A percentile compares a stretch with the other conserved stretches of the same genome.
These are phyloP conservation scores for Conus betulinus DNA, from an alignment of 1,140 invertebrate genomes.

Conservation along the genomic window DNA sequence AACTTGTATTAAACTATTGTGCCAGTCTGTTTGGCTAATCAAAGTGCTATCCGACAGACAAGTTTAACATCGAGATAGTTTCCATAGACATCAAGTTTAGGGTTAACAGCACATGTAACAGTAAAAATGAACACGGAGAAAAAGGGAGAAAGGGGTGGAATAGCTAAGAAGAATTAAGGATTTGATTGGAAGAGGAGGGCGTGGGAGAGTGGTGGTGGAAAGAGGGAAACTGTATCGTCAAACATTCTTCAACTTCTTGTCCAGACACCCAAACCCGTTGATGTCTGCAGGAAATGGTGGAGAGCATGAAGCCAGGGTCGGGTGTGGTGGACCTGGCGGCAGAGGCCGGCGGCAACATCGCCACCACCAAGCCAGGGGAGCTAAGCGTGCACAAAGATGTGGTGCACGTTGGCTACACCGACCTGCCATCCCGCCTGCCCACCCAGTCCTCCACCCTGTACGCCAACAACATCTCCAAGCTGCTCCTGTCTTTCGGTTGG, in stretches of 20 bases:
- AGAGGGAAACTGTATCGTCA: background rate
- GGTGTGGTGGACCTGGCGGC: constrained; percentile 93
- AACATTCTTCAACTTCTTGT: background rate
- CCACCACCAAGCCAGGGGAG: constrained; percentile 88
- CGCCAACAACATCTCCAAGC: constrained; percentile 93
- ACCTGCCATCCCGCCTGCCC: constrained; percentile 89
- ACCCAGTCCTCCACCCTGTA: constrained; percentile 91
- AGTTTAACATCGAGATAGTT: too few species aligned
- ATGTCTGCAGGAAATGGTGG: constrained; percentile 84
- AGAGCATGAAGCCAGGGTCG: constrained; percentile 91
- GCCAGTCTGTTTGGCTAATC: too few species aligned
- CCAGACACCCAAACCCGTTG: background rate
- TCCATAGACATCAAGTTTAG: too few species aligned
- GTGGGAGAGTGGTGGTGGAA: too few species aligned
- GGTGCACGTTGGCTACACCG: constrained; percentile 89
- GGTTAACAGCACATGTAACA: too few species aligned
- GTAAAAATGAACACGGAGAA: too few species aligned
- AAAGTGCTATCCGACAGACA: too few species aligned
- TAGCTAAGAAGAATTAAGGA: too few species aligned
- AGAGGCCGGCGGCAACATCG: constrained; percentile 92
- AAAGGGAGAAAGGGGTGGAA: too few species aligned
- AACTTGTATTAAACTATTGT: too few species aligned
- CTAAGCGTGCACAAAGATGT: constrained; percentile 86
- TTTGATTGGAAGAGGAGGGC: background rate
- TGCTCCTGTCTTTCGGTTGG: constrained; percentile 76